phyloP scores from a whole-genome alignment of 2,113 vertebrate species.

The Thomomys bottae region DNA sequence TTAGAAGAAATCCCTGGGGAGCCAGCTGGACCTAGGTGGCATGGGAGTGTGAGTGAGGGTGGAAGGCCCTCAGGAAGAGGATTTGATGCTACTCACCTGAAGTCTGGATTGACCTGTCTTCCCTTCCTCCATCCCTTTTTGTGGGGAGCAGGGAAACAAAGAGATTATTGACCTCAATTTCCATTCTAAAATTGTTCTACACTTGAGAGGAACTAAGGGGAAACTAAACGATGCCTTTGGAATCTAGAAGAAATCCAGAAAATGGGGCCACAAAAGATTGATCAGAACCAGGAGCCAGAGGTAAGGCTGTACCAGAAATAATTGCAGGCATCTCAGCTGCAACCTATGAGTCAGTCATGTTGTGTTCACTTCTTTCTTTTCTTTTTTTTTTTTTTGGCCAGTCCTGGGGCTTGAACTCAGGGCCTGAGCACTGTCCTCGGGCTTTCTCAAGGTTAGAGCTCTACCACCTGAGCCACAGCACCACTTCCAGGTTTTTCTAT shows the following conservation, averaged over 20 bases:
- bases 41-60: too few species aligned
- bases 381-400: too few species aligned
- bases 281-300: background rate
- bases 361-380: background rate
- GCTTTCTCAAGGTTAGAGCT: too few species aligned
- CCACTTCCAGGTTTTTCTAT: too few species aligned
- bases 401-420: too few species aligned
- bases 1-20: background rate
- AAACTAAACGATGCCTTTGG: background rate
- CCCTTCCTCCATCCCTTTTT: background rate
- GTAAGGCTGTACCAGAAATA: background rate
- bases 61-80: background rate
- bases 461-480: too few species aligned
- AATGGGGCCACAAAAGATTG: background rate
- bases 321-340: background rate
- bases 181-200: background rate
- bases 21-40: background rate
- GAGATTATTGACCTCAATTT: background rate
- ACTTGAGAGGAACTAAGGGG: background rate
- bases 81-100: background rate
- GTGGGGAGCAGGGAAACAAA: background rate
- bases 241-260: slow-evolving; percentile 35
- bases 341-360: background rate
- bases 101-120: background rate
- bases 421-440: too few species aligned